Evolutionary conservation across 2,888 invertebrate species (phyloP), one percentile per base, ranked within the genome.

Genomic region (Nomada flava): DNA sequence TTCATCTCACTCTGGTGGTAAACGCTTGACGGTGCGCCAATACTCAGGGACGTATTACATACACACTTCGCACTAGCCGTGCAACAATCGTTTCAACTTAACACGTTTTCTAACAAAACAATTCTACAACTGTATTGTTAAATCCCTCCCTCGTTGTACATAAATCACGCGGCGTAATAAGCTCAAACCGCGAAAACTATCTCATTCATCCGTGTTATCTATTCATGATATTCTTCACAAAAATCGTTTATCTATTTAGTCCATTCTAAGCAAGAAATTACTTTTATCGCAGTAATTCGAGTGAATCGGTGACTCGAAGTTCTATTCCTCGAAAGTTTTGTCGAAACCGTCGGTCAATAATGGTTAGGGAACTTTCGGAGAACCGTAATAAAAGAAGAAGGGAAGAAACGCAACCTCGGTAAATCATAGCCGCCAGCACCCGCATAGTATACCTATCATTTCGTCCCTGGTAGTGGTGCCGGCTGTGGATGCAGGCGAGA

Each of bases 401-500:
- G 50, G 42, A 78, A 60, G 57, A 20, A 64, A 67, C 20, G 18
- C 26, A 42, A 15, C 44, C 11, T 44, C 57, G 44, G 50, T 65
- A 64, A 52, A 47, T 59, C 10, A 29, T 57, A 44, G 57, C 55
- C 71, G 53, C 75, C 69, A 72, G 71, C 73, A 62, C 79, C 79
- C 81, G 79, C 79, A 76, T 72, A 23, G 44, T 26, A 15, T 65
- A 60, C 11, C 36, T 69, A 68, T 67, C 15, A 65, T 47, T 80
- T 71, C 85, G 78, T 57, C 75, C 79, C 79, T 85, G 86, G 47
- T 57, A 75, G 75, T 76, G 76, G 77, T 85, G 85, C 79, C 85
- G 85, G 82, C 85, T 82, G 82, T 78, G 85, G 79, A 79, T 83
- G 88, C 86, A 79, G 70, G 76, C 86, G 86, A 87, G 89, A 89